These are phyloP conservation scores for Chelon auratus DNA, from an alignment of 2,797 vertebrate genomes.

Conservation along the genomic window DNA sequence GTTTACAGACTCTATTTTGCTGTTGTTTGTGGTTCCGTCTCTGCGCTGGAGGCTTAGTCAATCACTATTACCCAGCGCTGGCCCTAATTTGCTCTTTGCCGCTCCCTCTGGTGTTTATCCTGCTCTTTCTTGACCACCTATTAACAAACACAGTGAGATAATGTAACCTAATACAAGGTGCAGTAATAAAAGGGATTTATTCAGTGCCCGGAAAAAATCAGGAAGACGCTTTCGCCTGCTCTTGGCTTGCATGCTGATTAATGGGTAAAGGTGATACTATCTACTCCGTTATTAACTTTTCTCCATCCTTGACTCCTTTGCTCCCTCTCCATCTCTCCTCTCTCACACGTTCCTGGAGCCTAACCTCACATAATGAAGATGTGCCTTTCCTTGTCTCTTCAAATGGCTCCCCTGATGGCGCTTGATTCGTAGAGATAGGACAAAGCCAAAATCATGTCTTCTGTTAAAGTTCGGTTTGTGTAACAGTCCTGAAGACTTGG, in stretches of 20 bases:
- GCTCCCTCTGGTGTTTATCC: constrained; percentile 68
- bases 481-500: constrained; percentile 7
- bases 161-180: constrained; percentile 62
- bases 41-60: constrained; percentile 49
- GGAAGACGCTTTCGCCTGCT: constrained; percentile 52
- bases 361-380: constrained; percentile 66
- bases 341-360: constrained; percentile 52
- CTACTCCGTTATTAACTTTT: constrained; percentile 68
- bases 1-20: constrained; percentile 47
- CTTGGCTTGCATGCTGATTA: constrained; percentile 65
- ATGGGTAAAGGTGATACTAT: constrained; percentile 65
- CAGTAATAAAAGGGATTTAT: constrained; percentile 59
- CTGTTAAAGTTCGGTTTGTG: constrained; percentile 29
- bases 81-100: constrained; percentile 55
- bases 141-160: constrained; percentile 70
- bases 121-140: constrained; percentile 58
- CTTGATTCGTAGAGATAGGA: constrained; percentile 26
- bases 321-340: constrained; percentile 58
- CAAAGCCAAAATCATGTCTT: constrained; percentile 34
- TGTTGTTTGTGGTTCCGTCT: constrained; percentile 46
- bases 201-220: constrained; percentile 34
- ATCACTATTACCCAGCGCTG: constrained; percentile 42
- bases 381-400: constrained; percentile 49
- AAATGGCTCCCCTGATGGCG: constrained; percentile 46
- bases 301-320: constrained; percentile 58